A percentile compares a stretch with the other conserved stretches of the same genome.
These are phyloP conservation scores for Heliconius erato DNA, from an alignment of 2,888 invertebrate species.

Conservation along the genomic window DNA sequence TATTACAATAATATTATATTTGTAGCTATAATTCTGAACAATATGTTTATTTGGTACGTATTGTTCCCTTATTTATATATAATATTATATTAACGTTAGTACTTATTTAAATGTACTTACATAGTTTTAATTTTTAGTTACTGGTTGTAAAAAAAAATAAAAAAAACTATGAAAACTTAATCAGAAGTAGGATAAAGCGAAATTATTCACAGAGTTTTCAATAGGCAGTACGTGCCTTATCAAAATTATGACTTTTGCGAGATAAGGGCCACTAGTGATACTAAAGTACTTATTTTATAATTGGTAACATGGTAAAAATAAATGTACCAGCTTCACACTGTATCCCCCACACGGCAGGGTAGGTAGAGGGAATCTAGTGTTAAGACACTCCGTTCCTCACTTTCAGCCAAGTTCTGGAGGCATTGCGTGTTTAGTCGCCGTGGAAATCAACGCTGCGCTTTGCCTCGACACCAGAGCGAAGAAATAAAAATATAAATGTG, in stretches of 20 bases:
- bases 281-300: conserved; percentile 40
- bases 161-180: background rate
- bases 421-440: too few relatives aligned
- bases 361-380: too few relatives aligned
- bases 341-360: too few relatives aligned
- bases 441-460: too few relatives aligned
- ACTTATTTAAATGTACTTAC: background rate
- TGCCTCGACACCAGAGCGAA: too few relatives aligned
- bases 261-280: conserved; percentile 66
- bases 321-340: too few relatives aligned
- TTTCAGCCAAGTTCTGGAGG: too few relatives aligned
- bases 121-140: background rate
- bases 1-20: background rate
- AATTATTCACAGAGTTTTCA: conserved; percentile 59
- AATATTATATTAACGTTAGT: background rate
- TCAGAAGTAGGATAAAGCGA: conserved; percentile 50
- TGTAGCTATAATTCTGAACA: background rate
- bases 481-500: too few relatives aligned
- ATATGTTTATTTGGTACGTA: background rate
- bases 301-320: background rate
- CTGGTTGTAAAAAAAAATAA: background rate
- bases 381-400: too few relatives aligned
- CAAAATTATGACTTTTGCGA: conserved; percentile 59
- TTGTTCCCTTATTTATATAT: background rate
- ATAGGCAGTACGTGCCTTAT: conserved; percentile 72